These are phyloP conservation scores for Protobothrops mucrosquamatus DNA, from an alignment of 2,113 vertebrate genomes.

Conservation along the genomic window DNA sequence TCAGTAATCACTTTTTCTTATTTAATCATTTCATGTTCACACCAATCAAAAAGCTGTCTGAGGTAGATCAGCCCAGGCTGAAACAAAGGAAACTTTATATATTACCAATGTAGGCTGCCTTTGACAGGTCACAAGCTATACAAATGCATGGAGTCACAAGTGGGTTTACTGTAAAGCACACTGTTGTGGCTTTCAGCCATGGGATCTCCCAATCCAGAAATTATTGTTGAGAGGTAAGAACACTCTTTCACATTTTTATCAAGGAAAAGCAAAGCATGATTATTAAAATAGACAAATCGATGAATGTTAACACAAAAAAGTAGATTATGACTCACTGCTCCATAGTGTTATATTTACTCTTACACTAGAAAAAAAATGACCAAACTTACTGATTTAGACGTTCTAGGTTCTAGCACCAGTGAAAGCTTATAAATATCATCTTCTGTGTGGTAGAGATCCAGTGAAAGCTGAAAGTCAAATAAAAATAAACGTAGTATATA, in stretches of 20 bases:
- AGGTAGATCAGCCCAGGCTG: not conserved
- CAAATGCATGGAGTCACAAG: not conserved
- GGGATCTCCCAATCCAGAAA: not conserved
- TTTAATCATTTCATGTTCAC: not conserved
- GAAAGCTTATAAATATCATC: constrained; percentile 98
- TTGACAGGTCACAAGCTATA: not conserved
- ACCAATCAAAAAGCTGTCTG: not conserved
- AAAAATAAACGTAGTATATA: constrained; percentile 12
- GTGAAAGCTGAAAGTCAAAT: constrained; percentile 80
- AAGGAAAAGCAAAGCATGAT: not conserved
- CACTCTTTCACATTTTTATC: not conserved
- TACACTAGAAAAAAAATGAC: not conserved
- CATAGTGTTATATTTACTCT: not conserved
- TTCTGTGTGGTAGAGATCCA: constrained; percentile 97
- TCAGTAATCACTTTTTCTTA: not conserved
- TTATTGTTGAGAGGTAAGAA: not conserved
- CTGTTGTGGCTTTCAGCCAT: not conserved
- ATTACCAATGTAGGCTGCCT: not conserved
- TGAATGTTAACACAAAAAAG: not conserved
- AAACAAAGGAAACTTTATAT: not conserved
- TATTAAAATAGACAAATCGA: not conserved
- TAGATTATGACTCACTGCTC: not conserved
- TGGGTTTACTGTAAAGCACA: not conserved
- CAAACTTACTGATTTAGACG: constrained; percentile 82
- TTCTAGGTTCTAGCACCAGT: constrained; percentile 90